Evolutionary conservation across 2,797 vertebrate species (phyloP).

Genomic region (Pteropus rufus): DNA sequence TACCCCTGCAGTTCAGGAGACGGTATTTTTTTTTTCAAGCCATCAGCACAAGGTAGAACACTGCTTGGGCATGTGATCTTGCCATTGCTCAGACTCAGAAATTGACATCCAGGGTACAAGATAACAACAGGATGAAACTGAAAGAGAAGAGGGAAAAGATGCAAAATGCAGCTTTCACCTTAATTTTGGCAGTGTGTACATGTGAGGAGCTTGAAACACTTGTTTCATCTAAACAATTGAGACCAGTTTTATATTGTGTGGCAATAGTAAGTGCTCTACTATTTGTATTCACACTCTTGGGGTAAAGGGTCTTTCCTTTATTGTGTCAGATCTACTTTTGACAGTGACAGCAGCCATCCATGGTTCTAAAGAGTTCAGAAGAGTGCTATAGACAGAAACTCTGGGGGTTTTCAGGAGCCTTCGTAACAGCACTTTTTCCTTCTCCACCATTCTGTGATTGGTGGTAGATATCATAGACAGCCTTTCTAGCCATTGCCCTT

Average conservation of each 20-base stretch:
- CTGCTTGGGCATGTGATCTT: neutral
- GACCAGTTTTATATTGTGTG: neutral
- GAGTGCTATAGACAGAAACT: neutral
- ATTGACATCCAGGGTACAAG: neutral
- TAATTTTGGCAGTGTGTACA: neutral
- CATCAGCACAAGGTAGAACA: neutral
- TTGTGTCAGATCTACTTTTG: neutral
- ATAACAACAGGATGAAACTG: neutral
- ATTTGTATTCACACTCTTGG: neutral
- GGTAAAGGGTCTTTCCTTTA: neutral
- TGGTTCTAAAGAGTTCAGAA: neutral
- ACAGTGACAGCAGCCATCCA: neutral
- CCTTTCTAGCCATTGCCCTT: neutral
- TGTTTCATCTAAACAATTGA: neutral
- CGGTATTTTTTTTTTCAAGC: neutral
- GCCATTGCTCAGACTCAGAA: neutral
- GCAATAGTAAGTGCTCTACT: neutral
- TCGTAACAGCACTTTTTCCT: neutral
- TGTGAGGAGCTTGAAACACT: neutral
- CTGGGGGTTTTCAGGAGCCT: neutral
- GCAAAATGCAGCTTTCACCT: neutral
- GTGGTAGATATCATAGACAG: neutral
- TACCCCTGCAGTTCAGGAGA: neutral
- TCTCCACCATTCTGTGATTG: neutral
- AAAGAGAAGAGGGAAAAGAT: neutral